Evolutionary conservation across 2,888 invertebrate species (phyloP).

Genomic region (Brachyptera putata): DNA sequence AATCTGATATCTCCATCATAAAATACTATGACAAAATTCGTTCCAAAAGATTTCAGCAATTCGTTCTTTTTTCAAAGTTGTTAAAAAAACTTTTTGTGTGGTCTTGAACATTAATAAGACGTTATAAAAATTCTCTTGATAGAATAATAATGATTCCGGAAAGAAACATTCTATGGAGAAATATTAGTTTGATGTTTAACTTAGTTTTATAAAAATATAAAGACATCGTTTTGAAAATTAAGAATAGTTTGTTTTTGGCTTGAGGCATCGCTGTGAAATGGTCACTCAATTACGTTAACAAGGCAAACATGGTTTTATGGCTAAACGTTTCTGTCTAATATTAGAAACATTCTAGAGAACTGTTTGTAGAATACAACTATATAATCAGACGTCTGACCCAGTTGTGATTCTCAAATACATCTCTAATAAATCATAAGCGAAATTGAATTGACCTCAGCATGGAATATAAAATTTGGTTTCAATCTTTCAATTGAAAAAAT

Average conservation of each 20-base stretch:
- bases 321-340: neutral
- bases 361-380: too few species aligned
- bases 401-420: too few species aligned
- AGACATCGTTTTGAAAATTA: constrained; percentile 12
- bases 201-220: constrained; percentile 23
- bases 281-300: neutral
- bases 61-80: neutral
- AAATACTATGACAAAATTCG: constrained; percentile 3
- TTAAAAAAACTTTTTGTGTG: constrained; percentile 12
- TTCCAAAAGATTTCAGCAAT: constrained; percentile 5
- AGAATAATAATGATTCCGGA: neutral
- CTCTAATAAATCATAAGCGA: too few species aligned
- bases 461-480: too few species aligned
- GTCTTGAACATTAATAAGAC: neutral
- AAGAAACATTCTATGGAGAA: constrained; percentile 4
- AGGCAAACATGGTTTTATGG: constrained; percentile 2
- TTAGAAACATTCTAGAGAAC: constrained; percentile 2
- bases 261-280: neutral
- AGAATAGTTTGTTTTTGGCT: neutral
- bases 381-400: too few species aligned
- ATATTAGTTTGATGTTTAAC: constrained; percentile 16
- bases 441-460: too few species aligned
- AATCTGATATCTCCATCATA: constrained; percentile 16
- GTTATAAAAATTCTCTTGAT: neutral
- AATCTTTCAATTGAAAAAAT: too few species aligned